These are phyloP conservation scores for Drosophila sturtevanti DNA, from an alignment of 1,140 invertebrate species.

Conservation along the genomic window DNA sequence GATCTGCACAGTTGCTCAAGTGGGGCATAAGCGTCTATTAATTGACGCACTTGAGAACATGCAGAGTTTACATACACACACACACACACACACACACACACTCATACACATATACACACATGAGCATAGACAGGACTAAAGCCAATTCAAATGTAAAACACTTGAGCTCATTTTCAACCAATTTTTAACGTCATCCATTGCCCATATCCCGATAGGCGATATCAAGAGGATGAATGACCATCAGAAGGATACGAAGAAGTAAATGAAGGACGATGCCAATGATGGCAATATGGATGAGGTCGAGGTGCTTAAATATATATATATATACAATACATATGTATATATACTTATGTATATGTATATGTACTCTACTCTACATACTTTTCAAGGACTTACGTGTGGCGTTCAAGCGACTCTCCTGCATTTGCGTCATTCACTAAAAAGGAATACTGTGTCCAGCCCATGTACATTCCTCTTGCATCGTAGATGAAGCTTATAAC, in stretches of 20 bases:
- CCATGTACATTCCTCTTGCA: neutral
- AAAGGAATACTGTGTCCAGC: neutral
- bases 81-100: slow-evolving; percentile 1
- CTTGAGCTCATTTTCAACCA: slow-evolving; percentile 4
- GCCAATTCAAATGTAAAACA: slow-evolving; percentile 5
- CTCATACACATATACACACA: neutral
- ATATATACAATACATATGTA: slow-evolving; percentile 24
- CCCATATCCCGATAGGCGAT: neutral
- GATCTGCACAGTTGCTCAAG: neutral
- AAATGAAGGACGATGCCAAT: neutral
- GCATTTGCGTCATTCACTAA: slow-evolving; percentile 65
- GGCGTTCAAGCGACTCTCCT: slow-evolving; percentile 33
- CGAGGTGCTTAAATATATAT: too few relatives aligned
- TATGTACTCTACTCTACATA: slow-evolving; percentile 21
- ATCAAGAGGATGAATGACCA: slow-evolving; percentile 33
- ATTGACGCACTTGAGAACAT: slow-evolving; percentile 45
- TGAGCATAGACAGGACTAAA: neutral
- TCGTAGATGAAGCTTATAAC: slow-evolving; percentile 32
- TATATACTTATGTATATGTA: neutral
- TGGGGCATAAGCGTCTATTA: slow-evolving; percentile 13
- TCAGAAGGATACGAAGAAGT: too few relatives aligned
- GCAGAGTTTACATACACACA: slow-evolving; percentile 9
- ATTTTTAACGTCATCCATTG: too few relatives aligned
- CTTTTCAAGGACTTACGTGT: slow-evolving; percentile 36
- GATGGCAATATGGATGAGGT: neutral